A percentile compares a stretch with the other conserved stretches of the same genome.
These are phyloP conservation scores for Borostomias antarcticus DNA, from an alignment of 2,797 vertebrate species.

Conservation along the genomic window DNA sequence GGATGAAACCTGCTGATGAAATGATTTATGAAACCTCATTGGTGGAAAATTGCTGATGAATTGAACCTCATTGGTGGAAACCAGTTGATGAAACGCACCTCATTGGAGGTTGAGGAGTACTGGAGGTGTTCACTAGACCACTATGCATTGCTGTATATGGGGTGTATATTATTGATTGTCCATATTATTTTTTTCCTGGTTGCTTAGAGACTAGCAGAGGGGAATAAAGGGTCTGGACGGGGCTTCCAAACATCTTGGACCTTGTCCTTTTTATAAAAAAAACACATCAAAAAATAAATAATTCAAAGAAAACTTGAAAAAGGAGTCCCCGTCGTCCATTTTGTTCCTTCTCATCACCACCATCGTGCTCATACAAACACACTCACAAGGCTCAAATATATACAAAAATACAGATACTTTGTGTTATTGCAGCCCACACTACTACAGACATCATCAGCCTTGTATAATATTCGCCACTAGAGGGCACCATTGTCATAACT, in stretches of 20 bases:
- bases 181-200: constrained; percentile 75
- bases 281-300: constrained; percentile 61
- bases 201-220: constrained; percentile 65
- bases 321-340: constrained; percentile 21
- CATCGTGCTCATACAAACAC: not conserved
- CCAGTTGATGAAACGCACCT: constrained; percentile 63
- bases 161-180: constrained; percentile 79
- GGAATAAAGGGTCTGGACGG: constrained; percentile 55
- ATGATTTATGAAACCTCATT: constrained; percentile 50
- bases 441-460: too few species aligned
- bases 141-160: constrained; percentile 83
- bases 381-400: too few species aligned
- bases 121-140: constrained; percentile 78
- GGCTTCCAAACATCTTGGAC: constrained; percentile 72
- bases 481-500: too few species aligned
- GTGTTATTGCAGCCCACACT: too few species aligned
- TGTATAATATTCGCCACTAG: too few species aligned
- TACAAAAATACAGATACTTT: too few species aligned
- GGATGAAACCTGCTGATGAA: constrained; percentile 62
- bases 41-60: constrained; percentile 62
- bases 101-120: constrained; percentile 60
- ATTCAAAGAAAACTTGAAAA: constrained; percentile 51
- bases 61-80: constrained; percentile 62
- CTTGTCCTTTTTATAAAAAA: constrained; percentile 64
- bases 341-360: not conserved